These are phyloP conservation scores for Drosophila engyochracea DNA, from an alignment of 2,888 invertebrate species.

Conservation along the genomic window DNA sequence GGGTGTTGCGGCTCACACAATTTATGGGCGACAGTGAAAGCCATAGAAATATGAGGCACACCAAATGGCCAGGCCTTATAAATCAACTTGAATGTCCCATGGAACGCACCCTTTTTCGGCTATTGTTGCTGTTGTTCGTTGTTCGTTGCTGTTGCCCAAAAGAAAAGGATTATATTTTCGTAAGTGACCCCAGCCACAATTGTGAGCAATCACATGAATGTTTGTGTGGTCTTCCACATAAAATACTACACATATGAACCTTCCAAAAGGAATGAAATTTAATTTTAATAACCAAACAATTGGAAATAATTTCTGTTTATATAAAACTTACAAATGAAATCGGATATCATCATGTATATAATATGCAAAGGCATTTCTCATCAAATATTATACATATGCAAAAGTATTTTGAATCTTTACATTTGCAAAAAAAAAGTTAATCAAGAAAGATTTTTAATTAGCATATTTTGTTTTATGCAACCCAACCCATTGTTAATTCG, in stretches of 20 bases:
- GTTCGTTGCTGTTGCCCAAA: slow-evolving; percentile 23
- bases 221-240: slow-evolving; percentile 36
- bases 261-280: slow-evolving; percentile 30
- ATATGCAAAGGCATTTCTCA: background rate
- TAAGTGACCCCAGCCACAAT: slow-evolving; percentile 57
- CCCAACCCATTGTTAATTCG: background rate
- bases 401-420: background rate
- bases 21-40: slow-evolving; percentile 74
- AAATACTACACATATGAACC: background rate
- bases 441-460: background rate
- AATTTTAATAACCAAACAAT: slow-evolving; percentile 22
- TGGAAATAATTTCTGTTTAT: background rate
- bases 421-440: background rate
- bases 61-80: slow-evolving; percentile 52
- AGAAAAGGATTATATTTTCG: slow-evolving; percentile 73
- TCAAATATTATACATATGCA: background rate
- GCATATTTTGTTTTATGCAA: background rate
- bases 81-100: slow-evolving; percentile 68
- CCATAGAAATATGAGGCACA: slow-evolving; percentile 76
- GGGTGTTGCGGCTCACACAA: slow-evolving; percentile 61
- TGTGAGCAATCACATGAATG: slow-evolving; percentile 30
- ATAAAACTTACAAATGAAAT: background rate
- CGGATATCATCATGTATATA: background rate
- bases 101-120: slow-evolving; percentile 64
- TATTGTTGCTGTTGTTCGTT: slow-evolving; percentile 7